phyloP scores from a whole-genome alignment of 2,797 vertebrate genomes.

The Peromyscus aztecus region DNA sequence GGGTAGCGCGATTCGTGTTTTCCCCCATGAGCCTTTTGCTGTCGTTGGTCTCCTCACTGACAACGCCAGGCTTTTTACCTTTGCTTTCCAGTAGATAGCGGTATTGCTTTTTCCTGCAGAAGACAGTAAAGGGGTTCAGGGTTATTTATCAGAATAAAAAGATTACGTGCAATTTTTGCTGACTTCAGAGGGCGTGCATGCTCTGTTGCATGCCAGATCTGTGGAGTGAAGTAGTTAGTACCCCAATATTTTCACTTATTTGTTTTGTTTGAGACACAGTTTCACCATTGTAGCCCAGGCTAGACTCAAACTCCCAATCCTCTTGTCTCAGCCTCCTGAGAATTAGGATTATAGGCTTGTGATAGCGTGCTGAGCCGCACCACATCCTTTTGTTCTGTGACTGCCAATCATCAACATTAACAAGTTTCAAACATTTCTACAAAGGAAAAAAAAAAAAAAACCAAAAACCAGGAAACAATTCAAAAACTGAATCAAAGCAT shows the following conservation, averaged over 20 bases:
- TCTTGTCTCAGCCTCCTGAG: neutral
- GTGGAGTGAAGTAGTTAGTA: slow-evolving; percentile 39
- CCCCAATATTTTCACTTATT: slow-evolving; percentile 50
- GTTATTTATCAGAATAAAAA: slow-evolving; percentile 10
- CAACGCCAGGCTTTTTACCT: slow-evolving; percentile 91
- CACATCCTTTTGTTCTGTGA: slow-evolving; percentile 52
- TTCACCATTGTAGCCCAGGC: neutral
- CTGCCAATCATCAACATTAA: slow-evolving; percentile 17
- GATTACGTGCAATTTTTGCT: slow-evolving; percentile 51
- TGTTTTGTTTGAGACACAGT: neutral
- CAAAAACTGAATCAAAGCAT: slow-evolving; percentile 17
- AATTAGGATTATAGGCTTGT: neutral
- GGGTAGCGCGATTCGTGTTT: slow-evolving; percentile 90
- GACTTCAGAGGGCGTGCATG: neutral
- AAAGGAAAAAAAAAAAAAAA: neutral
- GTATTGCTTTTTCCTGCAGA: slow-evolving; percentile 94
- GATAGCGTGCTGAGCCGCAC: neutral
- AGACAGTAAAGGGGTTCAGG: slow-evolving; percentile 62
- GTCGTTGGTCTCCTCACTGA: slow-evolving; percentile 92
- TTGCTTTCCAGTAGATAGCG: slow-evolving; percentile 94
- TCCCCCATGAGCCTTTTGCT: slow-evolving; percentile 92
- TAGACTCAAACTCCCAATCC: neutral
- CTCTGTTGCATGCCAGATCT: slow-evolving; percentile 54
- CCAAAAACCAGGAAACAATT: neutral
- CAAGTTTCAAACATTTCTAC: slow-evolving; percentile 54